These are phyloP conservation scores for Drosophila subquinaria DNA, from an alignment of 2,888 invertebrate species.

Conservation along the genomic window DNA sequence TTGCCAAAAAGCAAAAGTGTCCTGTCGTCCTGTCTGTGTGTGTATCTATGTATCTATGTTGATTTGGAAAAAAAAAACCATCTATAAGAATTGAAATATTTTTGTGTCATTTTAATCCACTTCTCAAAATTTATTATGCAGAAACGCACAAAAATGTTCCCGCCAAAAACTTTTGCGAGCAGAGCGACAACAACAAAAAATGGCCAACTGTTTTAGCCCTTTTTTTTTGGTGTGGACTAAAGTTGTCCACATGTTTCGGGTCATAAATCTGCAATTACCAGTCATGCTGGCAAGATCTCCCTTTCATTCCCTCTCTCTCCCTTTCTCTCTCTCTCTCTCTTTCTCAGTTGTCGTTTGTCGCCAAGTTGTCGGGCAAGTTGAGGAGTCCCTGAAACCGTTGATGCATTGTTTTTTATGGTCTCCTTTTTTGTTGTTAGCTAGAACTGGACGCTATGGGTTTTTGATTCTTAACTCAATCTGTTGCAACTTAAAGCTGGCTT, in stretches of 20 bases:
- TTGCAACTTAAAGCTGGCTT: slow-evolving; percentile 54
- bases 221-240: slow-evolving; percentile 25
- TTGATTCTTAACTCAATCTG: slow-evolving; percentile 45
- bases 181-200: slow-evolving; percentile 10
- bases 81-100: slow-evolving; percentile 48
- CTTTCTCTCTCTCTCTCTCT: background rate
- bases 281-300: slow-evolving; percentile 46
- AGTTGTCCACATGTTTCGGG: slow-evolving; percentile 70
- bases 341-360: slow-evolving; percentile 18
- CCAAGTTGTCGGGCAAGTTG: slow-evolving; percentile 43
- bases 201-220: background rate
- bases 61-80: slow-evolving; percentile 9
- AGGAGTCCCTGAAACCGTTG: slow-evolving; percentile 32
- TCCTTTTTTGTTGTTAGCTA: background rate
- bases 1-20: slow-evolving; percentile 60
- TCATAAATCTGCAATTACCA: slow-evolving; percentile 74
- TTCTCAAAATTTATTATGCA: slow-evolving; percentile 75
- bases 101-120: slow-evolving; percentile 68
- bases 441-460: slow-evolving; percentile 1
- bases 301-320: background rate
- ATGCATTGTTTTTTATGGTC: slow-evolving; percentile 47
- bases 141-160: slow-evolving; percentile 64
- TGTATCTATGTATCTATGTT: slow-evolving; percentile 5
- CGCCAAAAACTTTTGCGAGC: slow-evolving; percentile 52
- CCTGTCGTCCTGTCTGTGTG: slow-evolving; percentile 19